phyloP scores from a whole-genome alignment of 2,113 vertebrate genomes.

The Danio rerio region DNA sequence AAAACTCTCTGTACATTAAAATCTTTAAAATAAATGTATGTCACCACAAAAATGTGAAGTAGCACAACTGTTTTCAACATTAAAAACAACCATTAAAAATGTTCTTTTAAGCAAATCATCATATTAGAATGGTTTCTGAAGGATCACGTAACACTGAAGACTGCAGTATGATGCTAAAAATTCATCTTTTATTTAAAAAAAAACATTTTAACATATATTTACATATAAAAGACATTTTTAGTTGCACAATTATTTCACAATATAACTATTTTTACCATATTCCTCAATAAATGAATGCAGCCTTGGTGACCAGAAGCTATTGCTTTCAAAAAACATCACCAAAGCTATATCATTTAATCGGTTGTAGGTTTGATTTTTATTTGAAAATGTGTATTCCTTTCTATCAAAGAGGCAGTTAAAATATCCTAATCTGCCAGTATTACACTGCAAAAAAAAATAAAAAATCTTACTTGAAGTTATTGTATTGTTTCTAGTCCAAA shows the following conservation, averaged over 20 bases:
- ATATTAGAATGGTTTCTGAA: background rate
- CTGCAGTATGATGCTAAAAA: background rate
- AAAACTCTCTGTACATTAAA: background rate
- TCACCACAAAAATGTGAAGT: background rate
- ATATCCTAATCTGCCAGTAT: too few relatives aligned
- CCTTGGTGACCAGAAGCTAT: background rate
- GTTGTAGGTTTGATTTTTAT: too few relatives aligned
- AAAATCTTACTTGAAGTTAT: too few relatives aligned
- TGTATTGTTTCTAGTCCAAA: too few relatives aligned
- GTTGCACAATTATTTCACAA: background rate
- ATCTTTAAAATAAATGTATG: constrained; percentile 53
- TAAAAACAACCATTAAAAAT: background rate
- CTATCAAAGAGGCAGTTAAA: too few relatives aligned
- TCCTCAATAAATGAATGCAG: background rate
- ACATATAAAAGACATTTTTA: background rate
- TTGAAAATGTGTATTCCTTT: background rate
- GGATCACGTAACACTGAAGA: background rate
- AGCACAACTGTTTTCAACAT: background rate
- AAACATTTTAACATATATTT: background rate
- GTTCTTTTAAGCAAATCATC: background rate
- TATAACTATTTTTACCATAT: background rate
- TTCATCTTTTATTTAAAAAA: background rate
- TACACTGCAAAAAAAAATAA: too few relatives aligned
- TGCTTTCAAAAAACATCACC: too few relatives aligned
- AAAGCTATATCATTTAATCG: too few relatives aligned